Base-by-base conservation (phyloP, 1,140 invertebrate genomes). In the Drosophila ficusphila region DNA sequence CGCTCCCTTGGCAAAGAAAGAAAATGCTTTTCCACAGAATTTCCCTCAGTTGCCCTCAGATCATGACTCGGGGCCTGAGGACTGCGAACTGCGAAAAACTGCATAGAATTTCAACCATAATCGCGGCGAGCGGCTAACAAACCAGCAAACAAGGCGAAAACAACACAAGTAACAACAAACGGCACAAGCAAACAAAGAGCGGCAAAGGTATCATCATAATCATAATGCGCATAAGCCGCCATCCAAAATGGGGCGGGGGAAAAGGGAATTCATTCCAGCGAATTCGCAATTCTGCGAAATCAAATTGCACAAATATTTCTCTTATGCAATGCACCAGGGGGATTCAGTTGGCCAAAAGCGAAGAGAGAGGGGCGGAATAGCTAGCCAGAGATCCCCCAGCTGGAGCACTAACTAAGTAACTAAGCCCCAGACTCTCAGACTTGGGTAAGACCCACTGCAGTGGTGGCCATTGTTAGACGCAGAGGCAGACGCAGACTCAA, bases 231-330 rank as follows among this genome's bases (percentile, higher is more conserved):
- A 85, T 86, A 86, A 88, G 81, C 68, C 82, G 76, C 60, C 41
- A 49, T 65, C 49, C 49, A n/a, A 36, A 38, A 9, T 42, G 36
- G 29, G 61, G 44, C 6, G 33, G 34, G 11, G 54, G 27, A 2
- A 14, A 47, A 29, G 79, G 81, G 68, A 81, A 86, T 86, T 86
- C 77, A 86, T 90, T 90, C 86, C 86, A 90, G 60, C 71, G 86
- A 90, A 90, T 86, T 90, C 88, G 61, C 86, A 90, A 90, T 90
- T 90, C 86, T 76, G 71, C 86, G 86, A 90, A 90, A 90, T 90
- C 74, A 90, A 90, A 90, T 90, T 90, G 86, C 86, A 90, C 74
- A 90, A 90, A 90, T 90, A 89, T 88, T 88, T 86, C 77, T 71
- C 77, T 86, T 85, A 83, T 86, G 82, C 82, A 88, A 88, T 86